Evolutionary conservation across 2,888 invertebrate genomes (phyloP), one percentile per base, ranked within the genome.

Genomic region (Drosophila meridiana): DNA sequence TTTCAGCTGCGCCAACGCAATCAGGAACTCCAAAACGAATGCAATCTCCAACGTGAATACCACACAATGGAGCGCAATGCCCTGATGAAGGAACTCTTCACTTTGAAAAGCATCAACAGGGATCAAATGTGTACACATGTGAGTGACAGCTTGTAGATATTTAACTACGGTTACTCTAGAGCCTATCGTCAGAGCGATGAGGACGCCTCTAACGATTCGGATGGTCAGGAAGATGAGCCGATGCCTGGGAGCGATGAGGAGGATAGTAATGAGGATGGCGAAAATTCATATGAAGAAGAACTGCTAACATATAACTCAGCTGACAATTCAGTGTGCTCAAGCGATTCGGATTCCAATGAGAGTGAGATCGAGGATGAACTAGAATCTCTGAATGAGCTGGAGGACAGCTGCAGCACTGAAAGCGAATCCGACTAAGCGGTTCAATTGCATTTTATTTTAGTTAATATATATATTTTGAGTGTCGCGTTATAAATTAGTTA

Each of bases 11-110:
- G 91, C 28, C 73, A 77, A 13, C 72, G 76, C 14, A 91, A 92
- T 53, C 66, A 77, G 7, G 82, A 91, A 20, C 68, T 92, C 6
- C 82, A 87, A 43, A 72, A 71, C 1, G 90, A 91, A 60, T 87
- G 89, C 34, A 80, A 82, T 20, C 76, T 87, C 14, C 93, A 93
- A 52, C 83, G 92, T 0, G 91, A 92, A 40, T 90, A 87, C 64
- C 92, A 92, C 45, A 68, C 84, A 1, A 75, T 89, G 79, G 92
- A 92, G 60, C 84, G 92, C 1, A 87, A 90, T 66, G 72, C 83
- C 0, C 72, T 92, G 57, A 76, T 92, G 4, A 78, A 74, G 14
- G 90, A 92, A 56, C 40, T 92, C 13, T 82, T 89, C 43, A 85
- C 86, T 32, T 65, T 86, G 3, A 91, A 90, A 45, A 58, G 53